phyloP scores from a whole-genome alignment of 2,888 invertebrate species.

The Polydrusus pterygomalis region DNA sequence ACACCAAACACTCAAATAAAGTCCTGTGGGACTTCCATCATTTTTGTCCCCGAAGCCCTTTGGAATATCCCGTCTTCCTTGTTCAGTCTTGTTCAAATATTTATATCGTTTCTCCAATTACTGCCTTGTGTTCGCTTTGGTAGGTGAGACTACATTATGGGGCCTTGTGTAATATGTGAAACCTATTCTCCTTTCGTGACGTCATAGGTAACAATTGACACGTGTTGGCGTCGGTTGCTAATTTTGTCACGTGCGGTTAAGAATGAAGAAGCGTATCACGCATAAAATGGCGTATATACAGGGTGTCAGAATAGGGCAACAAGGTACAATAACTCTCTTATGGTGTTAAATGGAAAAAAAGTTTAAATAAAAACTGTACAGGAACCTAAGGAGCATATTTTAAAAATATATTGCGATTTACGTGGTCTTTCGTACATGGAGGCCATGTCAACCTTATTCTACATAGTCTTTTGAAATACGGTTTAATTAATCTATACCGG shows the following conservation, averaged over 20 bases:
- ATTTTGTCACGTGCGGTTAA: not conserved
- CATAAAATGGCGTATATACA: not conserved
- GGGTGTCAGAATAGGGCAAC: too few species aligned
- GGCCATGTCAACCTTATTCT: too few species aligned
- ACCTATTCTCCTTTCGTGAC: conserved; percentile 11
- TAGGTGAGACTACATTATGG: conserved; percentile 33
- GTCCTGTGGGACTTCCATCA: conserved; percentile 25
- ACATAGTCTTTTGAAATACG: too few species aligned
- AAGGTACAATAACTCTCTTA: too few species aligned
- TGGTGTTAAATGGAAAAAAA: too few species aligned
- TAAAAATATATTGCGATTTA: too few species aligned
- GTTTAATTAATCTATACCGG: too few species aligned
- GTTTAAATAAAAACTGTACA: too few species aligned
- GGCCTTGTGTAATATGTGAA: conserved; percentile 17
- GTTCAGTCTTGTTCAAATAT: conserved; percentile 37
- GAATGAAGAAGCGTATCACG: not conserved
- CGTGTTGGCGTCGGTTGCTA: not conserved
- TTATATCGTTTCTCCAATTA: conserved; percentile 41
- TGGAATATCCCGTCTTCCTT: conserved; percentile 9
- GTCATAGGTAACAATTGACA: conserved; percentile 8
- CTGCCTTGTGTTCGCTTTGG: conserved; percentile 13
- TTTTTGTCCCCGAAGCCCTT: conserved; percentile 23
- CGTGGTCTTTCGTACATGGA: too few species aligned
- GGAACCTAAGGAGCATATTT: too few species aligned
- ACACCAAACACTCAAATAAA: conserved; percentile 28